Evolutionary conservation across 92 coral and sea anemone genomes (phyloP).

Genomic region (Porites divaricata): DNA sequence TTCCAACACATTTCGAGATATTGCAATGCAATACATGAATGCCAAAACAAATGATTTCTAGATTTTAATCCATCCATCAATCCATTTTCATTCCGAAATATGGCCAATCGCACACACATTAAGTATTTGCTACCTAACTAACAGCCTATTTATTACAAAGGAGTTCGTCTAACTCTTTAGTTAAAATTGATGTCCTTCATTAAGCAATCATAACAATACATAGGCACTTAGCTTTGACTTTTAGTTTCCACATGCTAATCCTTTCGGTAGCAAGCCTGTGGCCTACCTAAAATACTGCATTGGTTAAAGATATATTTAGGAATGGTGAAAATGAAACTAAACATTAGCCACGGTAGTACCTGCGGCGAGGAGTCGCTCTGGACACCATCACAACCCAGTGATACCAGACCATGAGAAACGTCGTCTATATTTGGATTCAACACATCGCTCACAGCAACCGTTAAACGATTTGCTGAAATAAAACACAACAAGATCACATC

Average conservation of each 20-base stretch:
- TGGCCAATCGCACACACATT: background rate
- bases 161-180: too few relatives aligned
- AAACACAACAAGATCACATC: background rate
- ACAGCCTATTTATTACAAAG: too few relatives aligned
- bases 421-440: conserved; percentile 80
- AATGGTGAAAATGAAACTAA: too few relatives aligned
- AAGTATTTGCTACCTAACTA: too few relatives aligned
- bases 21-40: too few relatives aligned
- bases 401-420: conserved; percentile 23
- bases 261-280: background rate
- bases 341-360: conserved; percentile 28
- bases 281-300: background rate
- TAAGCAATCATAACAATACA: background rate
- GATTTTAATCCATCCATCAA: too few relatives aligned
- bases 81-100: background rate
- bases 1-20: too few relatives aligned
- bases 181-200: too few relatives aligned
- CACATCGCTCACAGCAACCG: conserved; percentile 97
- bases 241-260: background rate
- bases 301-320: too few relatives aligned
- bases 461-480: conserved; percentile 85
- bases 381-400: conserved; percentile 23
- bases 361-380: conserved; percentile 61
- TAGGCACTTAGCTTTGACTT: background rate
- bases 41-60: too few relatives aligned